A percentile compares a stretch with the other conserved stretches of the same genome.
Evolutionary conservation across 2,113 vertebrate species (phyloP).

Genomic region (Ailuropoda melanoleuca): DNA sequence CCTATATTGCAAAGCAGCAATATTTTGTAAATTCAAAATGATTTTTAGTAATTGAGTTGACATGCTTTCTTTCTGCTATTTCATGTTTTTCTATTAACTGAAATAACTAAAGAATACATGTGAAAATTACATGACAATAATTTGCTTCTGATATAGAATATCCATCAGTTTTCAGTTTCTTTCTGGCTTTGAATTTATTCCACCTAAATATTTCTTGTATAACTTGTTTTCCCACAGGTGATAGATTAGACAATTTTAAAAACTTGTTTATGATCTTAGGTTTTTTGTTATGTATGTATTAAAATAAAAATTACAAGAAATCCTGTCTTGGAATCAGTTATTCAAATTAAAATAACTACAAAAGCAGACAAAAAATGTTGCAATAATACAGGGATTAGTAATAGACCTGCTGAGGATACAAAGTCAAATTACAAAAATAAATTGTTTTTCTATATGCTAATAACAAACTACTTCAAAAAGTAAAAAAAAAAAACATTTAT

Average conservation of each 20-base stretch:
- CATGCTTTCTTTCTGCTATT: background rate
- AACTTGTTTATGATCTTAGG: background rate
- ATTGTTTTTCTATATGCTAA: background rate
- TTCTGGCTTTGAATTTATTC: background rate
- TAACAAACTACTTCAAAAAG: background rate
- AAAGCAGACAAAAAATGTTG: background rate
- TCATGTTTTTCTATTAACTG: background rate
- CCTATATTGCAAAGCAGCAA: background rate
- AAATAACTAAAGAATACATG: background rate
- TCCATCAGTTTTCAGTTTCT: background rate
- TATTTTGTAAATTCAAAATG: background rate
- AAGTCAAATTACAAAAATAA: background rate
- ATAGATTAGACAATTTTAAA: background rate
- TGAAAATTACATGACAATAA: background rate
- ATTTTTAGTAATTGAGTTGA: background rate
- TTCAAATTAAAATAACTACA: background rate
- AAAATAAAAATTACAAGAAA: background rate
- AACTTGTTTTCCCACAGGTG: background rate
- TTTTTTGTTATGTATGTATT: background rate
- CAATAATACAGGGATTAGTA: background rate
- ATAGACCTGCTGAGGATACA: background rate
- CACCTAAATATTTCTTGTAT: background rate
- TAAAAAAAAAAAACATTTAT: background rate
- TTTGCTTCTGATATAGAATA: background rate
- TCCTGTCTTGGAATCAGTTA: background rate